Conservation (phyloP, 2,113 vertebrate species). For the Rhinoptilus africanus region DNA sequence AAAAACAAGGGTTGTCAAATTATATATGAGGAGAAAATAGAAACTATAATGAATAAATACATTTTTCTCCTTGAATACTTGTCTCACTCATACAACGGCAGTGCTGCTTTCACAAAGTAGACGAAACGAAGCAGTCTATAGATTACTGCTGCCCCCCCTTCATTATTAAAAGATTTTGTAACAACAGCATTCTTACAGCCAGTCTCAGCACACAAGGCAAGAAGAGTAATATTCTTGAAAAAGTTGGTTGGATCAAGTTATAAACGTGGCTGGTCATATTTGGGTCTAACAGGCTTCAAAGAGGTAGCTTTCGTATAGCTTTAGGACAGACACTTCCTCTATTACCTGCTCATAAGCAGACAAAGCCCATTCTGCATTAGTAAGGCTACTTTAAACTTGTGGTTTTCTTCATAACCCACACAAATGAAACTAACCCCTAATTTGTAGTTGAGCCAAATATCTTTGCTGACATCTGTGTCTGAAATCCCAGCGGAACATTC, state of each 20-base stretch:
- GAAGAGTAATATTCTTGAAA: not conserved
- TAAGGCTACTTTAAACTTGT: not conserved
- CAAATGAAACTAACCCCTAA: conserved; percentile 28
- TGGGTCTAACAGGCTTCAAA: not conserved
- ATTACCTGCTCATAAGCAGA: not conserved
- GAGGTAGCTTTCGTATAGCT: not conserved
- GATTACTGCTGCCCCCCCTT: not conserved
- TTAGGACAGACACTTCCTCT: not conserved
- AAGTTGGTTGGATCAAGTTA: not conserved
- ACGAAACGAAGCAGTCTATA: not conserved
- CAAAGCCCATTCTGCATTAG: not conserved
- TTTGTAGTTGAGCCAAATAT: conserved; percentile 49
- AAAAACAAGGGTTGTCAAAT: conserved; percentile 56
- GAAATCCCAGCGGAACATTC: conserved; percentile 21
- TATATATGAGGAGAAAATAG: conserved; percentile 32
- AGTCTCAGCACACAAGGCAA: not conserved
- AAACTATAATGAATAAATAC: conserved; percentile 38
- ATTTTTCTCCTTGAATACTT: not conserved
- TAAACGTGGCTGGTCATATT: not conserved
- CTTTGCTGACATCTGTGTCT: conserved; percentile 56
- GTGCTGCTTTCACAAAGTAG: not conserved
- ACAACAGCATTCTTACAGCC: not conserved
- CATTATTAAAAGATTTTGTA: not conserved
- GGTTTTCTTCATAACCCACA: conserved; percentile 21
- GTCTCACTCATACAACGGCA: not conserved